Evolutionary conservation across 2,113 vertebrate species (phyloP), one percentile per base, ranked within the genome.

Genomic region (Neogale vison): DNA sequence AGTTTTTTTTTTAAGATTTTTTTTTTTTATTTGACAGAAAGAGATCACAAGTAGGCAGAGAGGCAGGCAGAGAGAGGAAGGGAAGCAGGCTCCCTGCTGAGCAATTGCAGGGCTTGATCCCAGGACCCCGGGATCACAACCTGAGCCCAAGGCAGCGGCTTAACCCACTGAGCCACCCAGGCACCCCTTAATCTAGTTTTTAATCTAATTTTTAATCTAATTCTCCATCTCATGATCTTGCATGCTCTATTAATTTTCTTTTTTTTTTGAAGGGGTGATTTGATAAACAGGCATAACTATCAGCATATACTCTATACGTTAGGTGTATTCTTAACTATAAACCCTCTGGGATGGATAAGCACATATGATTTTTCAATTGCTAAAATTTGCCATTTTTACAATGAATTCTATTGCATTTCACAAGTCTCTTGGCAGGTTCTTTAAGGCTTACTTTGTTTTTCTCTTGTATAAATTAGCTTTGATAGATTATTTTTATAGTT

Each of bases 381-480:
- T 93, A 52, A 67, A 87, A 20, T 80, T 36, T 85, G 20, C 34
- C 80, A 76, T 76, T 81, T 95, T 76, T 71, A 77, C 45, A 93
- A 21, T 72, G 29, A 47, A 2, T 91, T 61, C 13, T 67, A 14
- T 34, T 88, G 39, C 21, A 77, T 79, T 88, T 93, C 52, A 67
- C 36, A 90, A 23, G 13, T 90, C 12, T 72, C 34, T 82, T 90
- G 76, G 24, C 77, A 95, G 86, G 57, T 39, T 93, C 81, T 86
- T 81, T 82, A 91, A 88, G 42, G 61, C 31, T 55, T 13, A 80
- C 31, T 95, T 71, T 76, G 52, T 80, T 83, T 97, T 93, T 65
- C 57, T 72, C 67, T 91, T 93, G 31, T 36, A 57, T 84, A 97
- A 91, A 93, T 94, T 97, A 88, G 26, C 24, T 93, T 89, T 9